phyloP scores from a whole-genome alignment of 1,140 invertebrate species.

The Drosophila rhopaloa region DNA sequence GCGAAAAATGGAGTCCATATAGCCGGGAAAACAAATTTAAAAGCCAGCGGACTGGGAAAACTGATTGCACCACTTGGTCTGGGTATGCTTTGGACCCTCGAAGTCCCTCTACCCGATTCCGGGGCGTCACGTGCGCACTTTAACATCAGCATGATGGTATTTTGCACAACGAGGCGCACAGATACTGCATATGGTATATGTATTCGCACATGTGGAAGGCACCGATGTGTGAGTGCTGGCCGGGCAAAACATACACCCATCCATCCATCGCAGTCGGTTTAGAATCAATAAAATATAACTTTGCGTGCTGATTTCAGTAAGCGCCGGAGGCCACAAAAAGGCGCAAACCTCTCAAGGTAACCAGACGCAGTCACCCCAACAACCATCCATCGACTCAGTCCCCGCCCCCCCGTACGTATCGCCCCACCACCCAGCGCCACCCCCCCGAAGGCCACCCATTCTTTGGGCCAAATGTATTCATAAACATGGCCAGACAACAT shows the following conservation, averaged over 20 bases:
- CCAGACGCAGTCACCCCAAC: conserved; percentile 4
- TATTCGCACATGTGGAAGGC: neutral
- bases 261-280: conserved; percentile 76
- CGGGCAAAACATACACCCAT: conserved; percentile 20
- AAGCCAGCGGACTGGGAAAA: conserved; percentile 3
- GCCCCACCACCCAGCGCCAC: neutral
- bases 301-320: conserved; percentile 75
- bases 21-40: conserved; percentile 8
- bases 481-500: conserved; percentile 74
- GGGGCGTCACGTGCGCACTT: conserved; percentile 75
- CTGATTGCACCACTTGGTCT: conserved; percentile 66
- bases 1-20: conserved; percentile 41
- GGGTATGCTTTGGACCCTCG: neutral
- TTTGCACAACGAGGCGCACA: conserved; percentile 67
- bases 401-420: neutral
- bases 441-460: neutral
- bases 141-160: conserved; percentile 76
- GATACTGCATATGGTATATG: conserved; percentile 11
- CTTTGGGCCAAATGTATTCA: conserved; percentile 67
- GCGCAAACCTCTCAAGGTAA: conserved; percentile 60
- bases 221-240: neutral
- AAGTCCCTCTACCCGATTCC: conserved; percentile 27
- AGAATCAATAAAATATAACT: conserved; percentile 82
- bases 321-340: conserved; percentile 47
- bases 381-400: conserved; percentile 8